These are phyloP conservation scores for Leptopilina clavipes DNA, from an alignment of 1,140 invertebrate genomes.

Conservation along the genomic window DNA sequence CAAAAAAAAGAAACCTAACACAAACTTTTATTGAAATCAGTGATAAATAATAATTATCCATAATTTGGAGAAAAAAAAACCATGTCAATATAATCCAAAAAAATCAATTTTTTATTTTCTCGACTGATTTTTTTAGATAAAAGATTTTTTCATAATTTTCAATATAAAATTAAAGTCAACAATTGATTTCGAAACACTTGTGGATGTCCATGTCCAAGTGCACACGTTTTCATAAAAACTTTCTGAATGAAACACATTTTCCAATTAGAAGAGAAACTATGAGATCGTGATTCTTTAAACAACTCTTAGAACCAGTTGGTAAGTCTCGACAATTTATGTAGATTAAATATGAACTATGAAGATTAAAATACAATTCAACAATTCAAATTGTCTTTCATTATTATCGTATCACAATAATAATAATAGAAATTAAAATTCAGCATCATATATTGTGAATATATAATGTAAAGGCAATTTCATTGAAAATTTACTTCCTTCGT, in stretches of 20 bases:
- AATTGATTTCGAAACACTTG: background rate
- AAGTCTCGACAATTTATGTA: slow-evolving; percentile 4
- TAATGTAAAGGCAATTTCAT: too few relatives aligned
- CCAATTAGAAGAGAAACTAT: slow-evolving; percentile 11
- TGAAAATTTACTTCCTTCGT: too few relatives aligned
- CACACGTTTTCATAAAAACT: background rate
- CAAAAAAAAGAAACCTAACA: background rate
- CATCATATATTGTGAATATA: too few relatives aligned
- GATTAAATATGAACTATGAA: background rate
- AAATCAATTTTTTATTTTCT: background rate
- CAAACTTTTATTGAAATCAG: background rate
- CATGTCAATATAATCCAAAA: background rate
- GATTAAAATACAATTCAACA: slow-evolving; percentile 4
- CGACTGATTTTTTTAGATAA: too few relatives aligned
- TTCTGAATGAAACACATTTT: slow-evolving; percentile 4
- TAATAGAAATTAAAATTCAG: too few relatives aligned
- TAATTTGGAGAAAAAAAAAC: background rate
- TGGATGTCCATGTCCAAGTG: background rate
- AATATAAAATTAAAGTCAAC: background rate
- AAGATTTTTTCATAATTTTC: too few relatives aligned
- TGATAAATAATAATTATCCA: background rate
- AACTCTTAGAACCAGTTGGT: slow-evolving; percentile 20
- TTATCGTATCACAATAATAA: background rate
- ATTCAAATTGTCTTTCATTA: background rate
- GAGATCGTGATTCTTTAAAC: slow-evolving; percentile 19